Conservation (phyloP, 2,888 invertebrate genomes). For the Entomobrya proxima region DNA sequence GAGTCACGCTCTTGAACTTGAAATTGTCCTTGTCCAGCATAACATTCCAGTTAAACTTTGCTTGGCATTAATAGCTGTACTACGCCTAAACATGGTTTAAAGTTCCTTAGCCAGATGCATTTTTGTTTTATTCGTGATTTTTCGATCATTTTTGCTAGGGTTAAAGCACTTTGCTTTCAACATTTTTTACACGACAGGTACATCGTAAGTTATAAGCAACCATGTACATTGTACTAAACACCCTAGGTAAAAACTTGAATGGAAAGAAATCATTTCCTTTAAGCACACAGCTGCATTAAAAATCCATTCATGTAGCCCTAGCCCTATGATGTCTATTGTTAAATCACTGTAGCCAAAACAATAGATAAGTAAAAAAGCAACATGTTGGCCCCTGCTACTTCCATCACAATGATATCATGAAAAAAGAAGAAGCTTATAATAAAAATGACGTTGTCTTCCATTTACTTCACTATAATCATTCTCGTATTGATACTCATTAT, state of each 20-base stretch:
- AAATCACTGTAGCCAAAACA: not conserved
- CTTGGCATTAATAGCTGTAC: not conserved
- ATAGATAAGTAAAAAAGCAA: not conserved
- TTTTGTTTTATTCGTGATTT: no score
- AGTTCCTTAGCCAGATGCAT: no score
- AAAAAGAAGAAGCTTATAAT: not conserved
- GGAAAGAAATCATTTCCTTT: not conserved
- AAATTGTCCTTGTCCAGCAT: not conserved
- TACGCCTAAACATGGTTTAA: no score
- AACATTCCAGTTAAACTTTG: not conserved
- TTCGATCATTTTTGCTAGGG: no score
- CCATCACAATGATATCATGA: not conserved
- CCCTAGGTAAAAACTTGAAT: no score
- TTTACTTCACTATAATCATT: not conserved
- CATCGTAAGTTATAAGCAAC: no score
- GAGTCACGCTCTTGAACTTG: constrained; percentile 20
- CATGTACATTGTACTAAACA: no score
- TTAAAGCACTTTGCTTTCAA: no score
- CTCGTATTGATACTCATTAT: no score
- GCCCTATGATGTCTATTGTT: not conserved
- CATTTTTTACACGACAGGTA: no score
- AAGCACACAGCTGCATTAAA: not conserved
- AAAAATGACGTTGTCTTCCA: not conserved
- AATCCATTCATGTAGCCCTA: not conserved
- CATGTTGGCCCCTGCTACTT: not conserved